Base-by-base conservation (phyloP, 2,797 vertebrate species). In the Miichthys miiuy region DNA sequence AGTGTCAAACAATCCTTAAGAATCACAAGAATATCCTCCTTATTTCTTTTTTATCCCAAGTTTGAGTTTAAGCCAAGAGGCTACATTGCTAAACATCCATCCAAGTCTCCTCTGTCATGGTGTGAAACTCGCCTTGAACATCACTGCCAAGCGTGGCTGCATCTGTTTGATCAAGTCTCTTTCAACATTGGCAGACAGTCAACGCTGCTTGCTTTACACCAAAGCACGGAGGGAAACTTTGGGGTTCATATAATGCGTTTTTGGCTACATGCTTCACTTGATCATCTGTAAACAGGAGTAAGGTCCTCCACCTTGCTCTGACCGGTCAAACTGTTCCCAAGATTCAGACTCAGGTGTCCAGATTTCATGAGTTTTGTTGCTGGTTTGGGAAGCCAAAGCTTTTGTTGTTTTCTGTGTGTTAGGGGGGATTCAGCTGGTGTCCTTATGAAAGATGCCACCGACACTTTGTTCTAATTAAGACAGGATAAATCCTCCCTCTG, bases 401-500 rank as follows among this genome's bases (percentile, higher is more conserved):
- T 38, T 81, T 85, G 72, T 68, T 73, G 51, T 56, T 64, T 54
- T 60, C 12, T 27, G 57, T 27, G 74, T 72, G 71, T 65, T 27
- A 20, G 64, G 27, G 30, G 54, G 46, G 60, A 86, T 71, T 87
- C 82, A 89, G 82, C 81, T 86, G 88, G 76, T 90, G 79, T 83
- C 77, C 75, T 87, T 75, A 67, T 80, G 68, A 84, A 75, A 84
- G 85, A 85, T 79, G 68, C 75, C 77, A 76, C 68, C 41, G 18
- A 88, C 84, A 90, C 81, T 88, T 90, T 89, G 80, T 81, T 81
- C 79, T 80, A 80, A 82, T 89, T 81, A 84, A 83, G 75, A 70
- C 56, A 21, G 56, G 11, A 86, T 80, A 81, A 84, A 86, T 84
- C 71, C 72, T 78, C 78, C 46, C 71, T 65, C 70, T 75, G 6